phyloP scores from a whole-genome alignment of 2,113 vertebrate species.

The Corydoras maculifer region DNA sequence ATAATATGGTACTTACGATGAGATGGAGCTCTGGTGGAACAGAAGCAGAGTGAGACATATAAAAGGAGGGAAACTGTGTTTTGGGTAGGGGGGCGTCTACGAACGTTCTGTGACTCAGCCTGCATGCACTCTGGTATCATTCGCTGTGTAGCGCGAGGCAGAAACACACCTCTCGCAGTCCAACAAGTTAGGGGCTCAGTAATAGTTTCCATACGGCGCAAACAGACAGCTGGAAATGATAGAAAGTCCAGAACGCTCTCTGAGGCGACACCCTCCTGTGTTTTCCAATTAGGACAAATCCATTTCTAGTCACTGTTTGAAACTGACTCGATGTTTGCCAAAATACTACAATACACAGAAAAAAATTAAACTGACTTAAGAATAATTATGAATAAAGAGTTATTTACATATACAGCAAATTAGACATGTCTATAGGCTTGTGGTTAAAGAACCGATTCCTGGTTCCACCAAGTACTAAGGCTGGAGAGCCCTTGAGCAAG shows the following conservation, averaged over 20 bases:
- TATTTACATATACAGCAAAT: no score
- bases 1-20: slow-evolving; percentile 33
- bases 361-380: no score
- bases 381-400: no score
- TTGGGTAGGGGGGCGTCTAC: slow-evolving; percentile 34
- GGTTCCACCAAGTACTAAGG: no score
- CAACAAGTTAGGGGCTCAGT: slow-evolving; percentile 58
- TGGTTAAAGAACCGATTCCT: no score
- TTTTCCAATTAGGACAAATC: slow-evolving; percentile 46
- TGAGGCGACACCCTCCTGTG: slow-evolving; percentile 55
- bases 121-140: slow-evolving; percentile 20
- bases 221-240: slow-evolving; percentile 74
- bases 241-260: slow-evolving; percentile 59
- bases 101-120: slow-evolving; percentile 25
- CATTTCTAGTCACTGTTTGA: slow-evolving; percentile 42
- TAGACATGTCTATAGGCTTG: no score
- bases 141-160: slow-evolving; percentile 15
- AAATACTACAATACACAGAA: no score
- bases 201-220: slow-evolving; percentile 72
- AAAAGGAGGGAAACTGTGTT: slow-evolving; percentile 20
- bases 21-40: slow-evolving; percentile 32
- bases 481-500: no score
- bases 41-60: slow-evolving; percentile 3
- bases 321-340: neutral
- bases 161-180: slow-evolving; percentile 43